phyloP scores from a whole-genome alignment of 1,140 invertebrate species.

The Drosophila pruinosa region DNA sequence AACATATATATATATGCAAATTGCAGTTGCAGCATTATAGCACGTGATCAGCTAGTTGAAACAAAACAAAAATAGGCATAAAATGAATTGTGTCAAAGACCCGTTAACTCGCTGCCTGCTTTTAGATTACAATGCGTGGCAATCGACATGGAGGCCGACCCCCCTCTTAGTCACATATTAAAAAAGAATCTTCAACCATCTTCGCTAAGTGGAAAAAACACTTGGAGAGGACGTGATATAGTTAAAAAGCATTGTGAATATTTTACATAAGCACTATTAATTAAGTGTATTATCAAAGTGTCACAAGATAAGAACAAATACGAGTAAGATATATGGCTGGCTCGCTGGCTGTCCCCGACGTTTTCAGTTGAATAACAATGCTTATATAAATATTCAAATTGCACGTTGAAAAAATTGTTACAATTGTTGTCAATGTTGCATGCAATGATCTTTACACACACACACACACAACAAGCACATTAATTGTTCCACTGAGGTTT shows the following conservation, averaged over 20 bases:
- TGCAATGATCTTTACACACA: not conserved
- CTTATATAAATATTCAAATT: slow-evolving; percentile 33
- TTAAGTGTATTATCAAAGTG: slow-evolving; percentile 36
- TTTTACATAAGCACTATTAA: slow-evolving; percentile 23
- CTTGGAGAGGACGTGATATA: not conserved
- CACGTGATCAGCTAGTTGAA: slow-evolving; percentile 32
- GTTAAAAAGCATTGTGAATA: slow-evolving; percentile 1
- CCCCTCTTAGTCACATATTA: not conserved
- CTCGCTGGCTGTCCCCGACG: not conserved
- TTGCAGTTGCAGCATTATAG: not conserved
- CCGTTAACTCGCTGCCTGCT: slow-evolving; percentile 53
- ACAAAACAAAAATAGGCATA: slow-evolving; percentile 31
- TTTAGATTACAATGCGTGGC: slow-evolving; percentile 25
- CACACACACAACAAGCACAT: not conserved
- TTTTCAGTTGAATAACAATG: slow-evolving; percentile 39
- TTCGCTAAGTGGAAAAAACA: slow-evolving; percentile 6
- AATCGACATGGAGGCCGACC: too few relatives aligned
- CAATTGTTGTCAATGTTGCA: not conserved
- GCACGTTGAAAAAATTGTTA: slow-evolving; percentile 9
- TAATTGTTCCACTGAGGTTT: not conserved
- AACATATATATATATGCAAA: not conserved
- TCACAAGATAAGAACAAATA: slow-evolving; percentile 35
- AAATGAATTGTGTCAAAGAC: slow-evolving; percentile 34
- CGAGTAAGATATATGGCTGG: slow-evolving; percentile 30
- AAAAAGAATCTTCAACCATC: not conserved